Base-by-base conservation (phyloP, 2,113 vertebrate species). In the Nycticryphes semicollaris region DNA sequence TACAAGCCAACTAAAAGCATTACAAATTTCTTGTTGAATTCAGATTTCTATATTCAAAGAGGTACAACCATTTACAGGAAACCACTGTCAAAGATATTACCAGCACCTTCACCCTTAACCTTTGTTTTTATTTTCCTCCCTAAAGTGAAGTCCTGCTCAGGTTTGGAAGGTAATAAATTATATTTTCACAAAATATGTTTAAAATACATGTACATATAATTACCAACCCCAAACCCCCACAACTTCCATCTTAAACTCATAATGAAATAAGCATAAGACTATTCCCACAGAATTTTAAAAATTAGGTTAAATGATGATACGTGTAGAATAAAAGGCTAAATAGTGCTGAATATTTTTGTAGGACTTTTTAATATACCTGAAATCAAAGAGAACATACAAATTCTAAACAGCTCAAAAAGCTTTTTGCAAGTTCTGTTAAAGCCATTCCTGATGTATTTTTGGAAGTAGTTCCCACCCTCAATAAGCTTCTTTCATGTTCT, bases 11-110 rank as follows among this genome's bases (percentile, higher is more conserved):
- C 57, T 72, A 53, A 95, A 89, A 93, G 66, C 68, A 47, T 59
- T 68, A 62, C n/a, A 8, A 91, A 53, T 89, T 92, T 93, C 81
- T 85, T 66, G 11, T 60, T 91, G 24, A 37, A 48, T 94, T 96
- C 37, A 21, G 28, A 39, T 76, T 92, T 77, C 48, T 68, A 23
- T 33, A 59, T 80, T 76, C 27, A 30, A 51, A 74, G 11, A 76
- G 10, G 12, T 21, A 70, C 76, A 84, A 35, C 4, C 14, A 63
- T 59, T 63, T 63, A 25, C 24, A 77, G 54, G 62, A 90, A 95
- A 88, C 50, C 47, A 74, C 47, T 79, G 53, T 20, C 57, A 86
- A 91, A 63, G 33, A 87, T 64, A 48, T n/a, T 79, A 50, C 62
- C 14, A 7, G 12, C 25, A 60, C 60, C 59, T 84, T 51, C 56